Percentiles rank a stretch among this genome's conserved stretches.
Conservation (phyloP, 2,113 vertebrate species). For the Bos javanicus region DNA sequence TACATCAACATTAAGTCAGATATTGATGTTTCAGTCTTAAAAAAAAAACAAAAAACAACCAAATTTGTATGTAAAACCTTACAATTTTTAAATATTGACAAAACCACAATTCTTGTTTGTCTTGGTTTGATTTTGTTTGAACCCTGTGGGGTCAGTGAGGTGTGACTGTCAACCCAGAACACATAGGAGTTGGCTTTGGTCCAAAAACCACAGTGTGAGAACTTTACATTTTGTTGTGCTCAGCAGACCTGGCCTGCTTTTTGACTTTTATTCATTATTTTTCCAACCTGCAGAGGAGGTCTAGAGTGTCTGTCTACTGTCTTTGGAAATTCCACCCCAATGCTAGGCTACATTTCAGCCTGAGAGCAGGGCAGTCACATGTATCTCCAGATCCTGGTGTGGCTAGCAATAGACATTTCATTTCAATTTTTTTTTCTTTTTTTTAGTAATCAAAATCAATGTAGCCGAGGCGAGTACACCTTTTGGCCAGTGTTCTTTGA, state of each 20-base stretch:
- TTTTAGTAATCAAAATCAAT: background rate
- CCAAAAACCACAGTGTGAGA: background rate
- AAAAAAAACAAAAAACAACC: background rate
- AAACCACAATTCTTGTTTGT: background rate
- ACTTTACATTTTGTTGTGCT: background rate
- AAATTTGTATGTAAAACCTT: background rate
- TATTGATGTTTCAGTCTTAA: background rate
- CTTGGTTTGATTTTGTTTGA: background rate
- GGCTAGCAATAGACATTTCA: background rate
- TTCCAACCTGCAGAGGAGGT: background rate
- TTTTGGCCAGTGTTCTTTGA: background rate
- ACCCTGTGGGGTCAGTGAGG: background rate
- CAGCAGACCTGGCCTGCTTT: background rate
- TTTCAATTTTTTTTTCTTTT: background rate
- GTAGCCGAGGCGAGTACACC: background rate
- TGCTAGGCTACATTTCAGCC: background rate
- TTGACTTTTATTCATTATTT: background rate
- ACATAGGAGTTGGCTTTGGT: background rate
- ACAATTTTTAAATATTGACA: background rate
- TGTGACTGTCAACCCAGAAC: background rate
- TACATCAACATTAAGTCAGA: background rate
- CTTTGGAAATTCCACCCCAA: background rate
- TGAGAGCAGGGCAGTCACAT: background rate
- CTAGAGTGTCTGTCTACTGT: background rate
- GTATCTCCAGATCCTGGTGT: background rate